Evolutionary conservation across 2,797 vertebrate genomes (phyloP), one percentile per base, ranked within the genome.

Genomic region (Serranus cabrilla): DNA sequence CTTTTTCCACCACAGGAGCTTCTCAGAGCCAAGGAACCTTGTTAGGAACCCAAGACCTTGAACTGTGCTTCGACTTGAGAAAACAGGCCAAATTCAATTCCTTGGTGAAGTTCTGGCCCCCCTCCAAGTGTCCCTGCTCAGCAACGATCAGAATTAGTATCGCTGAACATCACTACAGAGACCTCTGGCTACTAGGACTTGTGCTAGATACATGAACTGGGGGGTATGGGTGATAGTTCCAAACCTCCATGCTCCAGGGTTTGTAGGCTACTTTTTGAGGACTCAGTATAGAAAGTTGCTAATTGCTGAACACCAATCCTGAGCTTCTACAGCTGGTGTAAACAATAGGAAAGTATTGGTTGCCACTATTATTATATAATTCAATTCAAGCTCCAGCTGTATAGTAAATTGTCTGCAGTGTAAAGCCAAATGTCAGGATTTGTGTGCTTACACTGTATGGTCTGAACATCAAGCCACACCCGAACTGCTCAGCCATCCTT

Each of bases 21-120:
- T 60, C 39, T 63, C 27, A 11, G 58, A 61, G 25, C 11, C 2
- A 1, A 45, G 42, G 50, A 72, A 31, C 46, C 40, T 49, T 49
- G 23, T 50, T 34, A 25, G 54, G 55, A 62, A 61, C n/a, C 13
- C 43, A 64, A 62, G 17, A 56, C 47, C 21, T 56, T 61, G 2
- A 58, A 51, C 13, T 65, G 50, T 0, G 5, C 46, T 73, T 39
- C 2, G 2, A 37, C 43, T 11, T 6, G 16, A 61, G 37, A 40
- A 65, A 45, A 12, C 23, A n/a, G 34, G 27, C 34, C 57, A 40
- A 14, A 59, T 51, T 6, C 5, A 21, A 20, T 51, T 43, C 40
- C 2, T 12, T 3, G 11, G 17, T 6, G 18, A n/a, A 67, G 21
- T 46, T 59, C 4, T 43, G 39, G 42, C 20, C 2, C 1, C 1